Evolutionary conservation across 2,888 invertebrate genomes (phyloP).

Genomic region (Cryptocheilus praepositus): DNA sequence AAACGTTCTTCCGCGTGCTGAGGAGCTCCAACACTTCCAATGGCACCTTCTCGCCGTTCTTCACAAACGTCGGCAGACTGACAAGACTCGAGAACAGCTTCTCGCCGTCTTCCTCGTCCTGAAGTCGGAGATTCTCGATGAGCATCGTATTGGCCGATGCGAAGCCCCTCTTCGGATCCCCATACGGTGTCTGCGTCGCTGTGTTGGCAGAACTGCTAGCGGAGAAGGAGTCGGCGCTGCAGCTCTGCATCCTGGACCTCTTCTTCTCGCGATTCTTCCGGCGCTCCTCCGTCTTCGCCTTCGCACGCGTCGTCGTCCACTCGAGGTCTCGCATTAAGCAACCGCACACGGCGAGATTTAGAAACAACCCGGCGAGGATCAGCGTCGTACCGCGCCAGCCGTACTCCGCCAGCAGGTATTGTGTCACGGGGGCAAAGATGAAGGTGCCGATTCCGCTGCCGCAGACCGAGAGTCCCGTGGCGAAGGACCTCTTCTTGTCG

Average conservation of each 20-base stretch:
- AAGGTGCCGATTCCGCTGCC: conserved; percentile 93
- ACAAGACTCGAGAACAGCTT: conserved; percentile 87
- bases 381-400: conserved; percentile 90
- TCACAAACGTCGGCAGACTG: conserved; percentile 89
- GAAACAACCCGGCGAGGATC: conserved; percentile 87
- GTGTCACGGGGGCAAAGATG: conserved; percentile 88
- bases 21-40: conserved; percentile 85
- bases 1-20: conserved; percentile 82
- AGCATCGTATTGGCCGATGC: conserved; percentile 74
- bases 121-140: conserved; percentile 60
- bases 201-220: conserved; percentile 81
- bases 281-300: conserved; percentile 80
- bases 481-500: conserved; percentile 88
- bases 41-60: conserved; percentile 86
- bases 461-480: conserved; percentile 90
- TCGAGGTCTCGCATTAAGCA: conserved; percentile 87
- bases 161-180: conserved; percentile 61
- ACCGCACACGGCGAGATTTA: conserved; percentile 89
- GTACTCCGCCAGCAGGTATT: conserved; percentile 84
- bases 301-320: conserved; percentile 81
- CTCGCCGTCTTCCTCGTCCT: conserved; percentile 68
- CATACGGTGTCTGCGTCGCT: conserved; percentile 76
- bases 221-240: conserved; percentile 84
- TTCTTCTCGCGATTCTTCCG: conserved; percentile 79
- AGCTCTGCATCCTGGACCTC: conserved; percentile 78